phyloP scores from a whole-genome alignment of 2,113 vertebrate genomes.

The Acanthochromis polyacanthus region DNA sequence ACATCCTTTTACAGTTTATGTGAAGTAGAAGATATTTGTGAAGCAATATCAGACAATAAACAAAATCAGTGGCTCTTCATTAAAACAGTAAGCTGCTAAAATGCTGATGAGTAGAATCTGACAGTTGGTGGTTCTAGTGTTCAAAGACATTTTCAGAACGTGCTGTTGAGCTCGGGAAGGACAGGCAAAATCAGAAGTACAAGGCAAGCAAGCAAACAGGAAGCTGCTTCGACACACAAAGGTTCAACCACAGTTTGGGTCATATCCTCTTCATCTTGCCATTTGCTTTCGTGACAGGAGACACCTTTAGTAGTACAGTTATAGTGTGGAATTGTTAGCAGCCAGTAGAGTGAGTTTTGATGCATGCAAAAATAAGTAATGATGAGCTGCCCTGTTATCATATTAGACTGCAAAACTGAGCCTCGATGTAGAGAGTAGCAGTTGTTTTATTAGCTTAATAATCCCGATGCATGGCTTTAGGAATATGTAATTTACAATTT shows the following conservation, averaged over 20 bases:
- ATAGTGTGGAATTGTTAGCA: not conserved
- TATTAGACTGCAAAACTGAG: not conserved
- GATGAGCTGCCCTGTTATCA: not conserved
- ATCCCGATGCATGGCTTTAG: constrained; percentile 1
- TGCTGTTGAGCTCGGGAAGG: constrained; percentile 19
- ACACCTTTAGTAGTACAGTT: constrained; percentile 2
- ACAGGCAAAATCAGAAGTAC: constrained; percentile 28
- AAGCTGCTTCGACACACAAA: constrained; percentile 63
- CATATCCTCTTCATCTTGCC: constrained; percentile 67
- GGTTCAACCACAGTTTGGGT: constrained; percentile 67
- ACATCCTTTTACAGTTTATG: not conserved
- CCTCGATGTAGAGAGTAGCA: not conserved
- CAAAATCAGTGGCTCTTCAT: not conserved
- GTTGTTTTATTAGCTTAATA: not conserved
- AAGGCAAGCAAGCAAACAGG: constrained; percentile 76
- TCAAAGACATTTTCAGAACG: not conserved
- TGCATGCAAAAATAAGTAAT: not conserved
- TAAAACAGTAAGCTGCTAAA: not conserved
- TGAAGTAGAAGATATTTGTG: not conserved
- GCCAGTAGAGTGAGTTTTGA: not conserved
- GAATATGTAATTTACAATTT: constrained; percentile 24
- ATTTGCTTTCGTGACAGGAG: constrained; percentile 19
- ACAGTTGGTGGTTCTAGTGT: not conserved
- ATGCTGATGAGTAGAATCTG: accelerated
- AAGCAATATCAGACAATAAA: not conserved